phyloP scores from a whole-genome alignment of 2,888 invertebrate genomes.

The Aphidius colemani region DNA sequence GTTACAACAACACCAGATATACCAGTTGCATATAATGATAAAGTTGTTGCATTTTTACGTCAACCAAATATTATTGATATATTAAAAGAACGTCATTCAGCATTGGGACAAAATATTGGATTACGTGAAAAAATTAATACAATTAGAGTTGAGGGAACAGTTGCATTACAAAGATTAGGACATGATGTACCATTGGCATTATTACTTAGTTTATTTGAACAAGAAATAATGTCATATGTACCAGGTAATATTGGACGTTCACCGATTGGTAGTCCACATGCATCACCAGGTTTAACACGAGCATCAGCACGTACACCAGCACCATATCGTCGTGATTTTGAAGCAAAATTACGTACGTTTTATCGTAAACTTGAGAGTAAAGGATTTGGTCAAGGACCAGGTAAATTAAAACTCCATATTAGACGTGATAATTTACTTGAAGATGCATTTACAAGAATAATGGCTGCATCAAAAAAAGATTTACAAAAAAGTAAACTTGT shows the following conservation, averaged over 20 bases:
- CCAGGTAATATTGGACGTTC: constrained; percentile 66
- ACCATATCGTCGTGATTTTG: constrained; percentile 91
- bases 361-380: constrained; percentile 94
- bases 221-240: constrained; percentile 98
- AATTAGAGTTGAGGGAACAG: constrained; percentile 85
- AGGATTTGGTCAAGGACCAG: constrained; percentile 96
- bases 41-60: constrained; percentile 93
- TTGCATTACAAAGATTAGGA: constrained; percentile 82
- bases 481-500: constrained; percentile 93
- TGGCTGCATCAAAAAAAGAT: constrained; percentile 95
- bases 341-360: constrained; percentile 92
- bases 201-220: constrained; percentile 93
- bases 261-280: constrained; percentile 70
- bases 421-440: constrained; percentile 90
- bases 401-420: constrained; percentile 92
- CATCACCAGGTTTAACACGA: constrained; percentile 81
- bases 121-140: constrained; percentile 87
- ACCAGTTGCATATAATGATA: constrained; percentile 92
- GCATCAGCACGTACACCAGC: constrained; percentile 82
- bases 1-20: constrained; percentile 67
- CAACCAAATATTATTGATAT: constrained; percentile 94
- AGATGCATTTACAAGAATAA: constrained; percentile 95
- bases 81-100: constrained; percentile 79
- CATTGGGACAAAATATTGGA: constrained; percentile 71
- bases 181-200: constrained; percentile 94